Conservation (phyloP, 2,888 invertebrate species). For the Pyrrhia umbra region DNA sequence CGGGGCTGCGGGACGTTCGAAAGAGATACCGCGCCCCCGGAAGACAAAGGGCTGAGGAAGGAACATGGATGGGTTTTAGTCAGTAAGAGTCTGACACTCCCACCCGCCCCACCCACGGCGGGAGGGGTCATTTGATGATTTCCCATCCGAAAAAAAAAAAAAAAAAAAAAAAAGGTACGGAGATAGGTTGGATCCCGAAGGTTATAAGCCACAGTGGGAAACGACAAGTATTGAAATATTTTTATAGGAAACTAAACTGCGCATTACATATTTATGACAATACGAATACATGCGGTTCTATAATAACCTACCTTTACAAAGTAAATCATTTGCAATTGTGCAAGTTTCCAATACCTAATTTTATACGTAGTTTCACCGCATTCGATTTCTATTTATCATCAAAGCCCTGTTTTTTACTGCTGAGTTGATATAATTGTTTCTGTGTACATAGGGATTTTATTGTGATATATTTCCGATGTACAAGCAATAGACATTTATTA, state of each 20-base stretch:
- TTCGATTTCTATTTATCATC: slow-evolving; percentile 12
- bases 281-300: neutral
- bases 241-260: slow-evolving; percentile 7
- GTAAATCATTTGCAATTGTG: neutral
- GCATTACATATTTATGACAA: slow-evolving; percentile 6
- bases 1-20: too few relatives aligned
- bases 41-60: too few relatives aligned
- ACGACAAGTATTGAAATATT: slow-evolving; percentile 22
- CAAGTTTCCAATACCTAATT: slow-evolving; percentile 5
- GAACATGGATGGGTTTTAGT: too few relatives aligned
- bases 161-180: too few relatives aligned
- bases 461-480: slow-evolving; percentile 2
- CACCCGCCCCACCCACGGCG: too few relatives aligned
- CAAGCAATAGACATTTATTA: slow-evolving; percentile 21
- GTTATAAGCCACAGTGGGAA: too few relatives aligned
- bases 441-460: neutral
- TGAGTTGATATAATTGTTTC: slow-evolving; percentile 2
- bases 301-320: neutral
- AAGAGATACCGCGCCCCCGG: too few relatives aligned
- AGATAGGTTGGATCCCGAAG: too few relatives aligned
- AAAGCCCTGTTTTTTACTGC: slow-evolving; percentile 7
- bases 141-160: too few relatives aligned
- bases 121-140: too few relatives aligned
- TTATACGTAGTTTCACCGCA: neutral
- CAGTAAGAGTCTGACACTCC: too few relatives aligned